Percentiles rank a stretch among this genome's conserved stretches.
Conservation (phyloP, 2,113 vertebrate genomes). For the Hippocampus zosterae region DNA sequence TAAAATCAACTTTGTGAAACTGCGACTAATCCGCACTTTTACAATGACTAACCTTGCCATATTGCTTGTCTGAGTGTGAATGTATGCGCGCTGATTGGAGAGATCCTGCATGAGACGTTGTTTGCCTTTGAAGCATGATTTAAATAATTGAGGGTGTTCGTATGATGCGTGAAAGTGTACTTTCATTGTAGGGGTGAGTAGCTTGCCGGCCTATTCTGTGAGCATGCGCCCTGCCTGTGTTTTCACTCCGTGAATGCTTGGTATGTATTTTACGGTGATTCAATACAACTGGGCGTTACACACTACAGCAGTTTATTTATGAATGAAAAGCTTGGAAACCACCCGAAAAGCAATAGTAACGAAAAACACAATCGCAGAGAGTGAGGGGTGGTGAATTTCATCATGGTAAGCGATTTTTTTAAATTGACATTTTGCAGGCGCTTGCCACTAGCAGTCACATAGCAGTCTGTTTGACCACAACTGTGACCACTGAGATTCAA, state of each 20-base stretch:
- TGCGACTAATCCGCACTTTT: slow-evolving; percentile 74
- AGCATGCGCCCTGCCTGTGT: slow-evolving; percentile 48
- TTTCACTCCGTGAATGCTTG: slow-evolving; percentile 19
- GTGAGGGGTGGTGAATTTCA: slow-evolving; percentile 34
- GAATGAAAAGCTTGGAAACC: slow-evolving; percentile 46
- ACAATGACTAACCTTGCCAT: slow-evolving; percentile 70
- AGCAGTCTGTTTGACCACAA: slow-evolving; percentile 53
- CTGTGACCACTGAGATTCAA: slow-evolving; percentile 60
- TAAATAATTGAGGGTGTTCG: slow-evolving; percentile 17
- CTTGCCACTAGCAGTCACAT: slow-evolving; percentile 15
- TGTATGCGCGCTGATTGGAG: slow-evolving; percentile 10
- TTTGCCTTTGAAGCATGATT: slow-evolving; percentile 47
- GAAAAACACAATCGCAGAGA: slow-evolving; percentile 1
- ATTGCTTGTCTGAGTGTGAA: slow-evolving; percentile 41
- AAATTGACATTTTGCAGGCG: slow-evolving; percentile 12
- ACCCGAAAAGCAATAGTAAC: slow-evolving; percentile 57
- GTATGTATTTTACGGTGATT: slow-evolving; percentile 31
- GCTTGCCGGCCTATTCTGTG: slow-evolving; percentile 26
- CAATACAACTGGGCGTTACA: slow-evolving; percentile 46
- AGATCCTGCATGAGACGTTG: slow-evolving; percentile 41
- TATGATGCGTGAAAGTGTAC: slow-evolving; percentile 15
- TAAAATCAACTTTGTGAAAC: slow-evolving; percentile 72
- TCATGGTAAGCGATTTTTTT: slow-evolving; percentile 35
- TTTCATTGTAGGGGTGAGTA: slow-evolving; percentile 10
- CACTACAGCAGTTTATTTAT: slow-evolving; percentile 42